Percentiles rank a stretch among this genome's conserved stretches.
phyloP scores from a whole-genome alignment of 1,140 invertebrate genomes.

The Nymphalis io region DNA sequence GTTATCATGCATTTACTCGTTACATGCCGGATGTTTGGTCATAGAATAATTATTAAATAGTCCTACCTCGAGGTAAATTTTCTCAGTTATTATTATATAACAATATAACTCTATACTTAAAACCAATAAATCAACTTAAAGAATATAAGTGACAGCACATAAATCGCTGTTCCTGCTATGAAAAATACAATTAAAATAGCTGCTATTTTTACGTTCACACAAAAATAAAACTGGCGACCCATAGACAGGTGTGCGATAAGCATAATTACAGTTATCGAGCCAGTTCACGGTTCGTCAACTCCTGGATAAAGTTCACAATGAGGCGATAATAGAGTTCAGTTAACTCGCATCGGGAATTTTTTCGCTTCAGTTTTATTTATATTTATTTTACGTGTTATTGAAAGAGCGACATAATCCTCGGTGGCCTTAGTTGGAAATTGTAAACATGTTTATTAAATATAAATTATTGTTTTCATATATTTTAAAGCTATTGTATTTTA shows the following conservation, averaged over 20 bases:
- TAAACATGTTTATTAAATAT: too few species aligned
- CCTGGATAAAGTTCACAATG: constrained; percentile 36
- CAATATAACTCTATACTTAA: too few species aligned
- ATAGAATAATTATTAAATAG: too few species aligned
- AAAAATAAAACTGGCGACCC: constrained; percentile 17
- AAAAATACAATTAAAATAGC: neutral
- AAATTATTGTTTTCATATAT: too few species aligned
- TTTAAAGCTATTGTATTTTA: too few species aligned
- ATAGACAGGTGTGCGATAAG: constrained; percentile 31
- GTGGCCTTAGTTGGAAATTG: neutral
- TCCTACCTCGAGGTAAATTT: too few species aligned
- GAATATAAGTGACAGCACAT: neutral
- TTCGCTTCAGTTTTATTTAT: neutral
- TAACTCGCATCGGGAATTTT: constrained; percentile 8
- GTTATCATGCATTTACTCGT: too few species aligned
- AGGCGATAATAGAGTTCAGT: constrained; percentile 32
- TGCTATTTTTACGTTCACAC: constrained; percentile 11
- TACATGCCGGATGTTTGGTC: too few species aligned
- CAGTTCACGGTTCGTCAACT: constrained; percentile 36
- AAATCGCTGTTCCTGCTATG: too few species aligned
- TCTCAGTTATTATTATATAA: too few species aligned
- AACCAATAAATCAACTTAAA: too few species aligned
- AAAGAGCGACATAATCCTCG: neutral
- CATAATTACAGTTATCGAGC: constrained; percentile 33
- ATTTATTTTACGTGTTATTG: constrained; percentile 1